Evolutionary conservation across 1,140 invertebrate species (phyloP), one percentile per base, ranked within the genome.

Genomic region (Hesperophylax magnus): DNA sequence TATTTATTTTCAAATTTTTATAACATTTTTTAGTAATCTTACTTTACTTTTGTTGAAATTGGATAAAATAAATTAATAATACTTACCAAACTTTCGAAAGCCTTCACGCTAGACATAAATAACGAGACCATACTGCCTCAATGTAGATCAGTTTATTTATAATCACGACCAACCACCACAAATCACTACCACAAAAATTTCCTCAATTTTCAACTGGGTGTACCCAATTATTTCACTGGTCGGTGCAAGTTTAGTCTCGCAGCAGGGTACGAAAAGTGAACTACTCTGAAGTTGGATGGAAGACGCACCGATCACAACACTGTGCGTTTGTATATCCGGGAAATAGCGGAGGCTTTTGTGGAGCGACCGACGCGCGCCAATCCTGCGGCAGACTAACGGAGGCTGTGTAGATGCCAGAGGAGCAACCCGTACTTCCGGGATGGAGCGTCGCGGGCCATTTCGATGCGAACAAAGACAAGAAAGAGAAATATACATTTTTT

Each of bases 371-470:
- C 76, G 60, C 39, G 60, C 27, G 76, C 76, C 61, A 78, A 78
- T 78, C 61, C 76, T 78, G 76, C 76, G 76, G 39, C 76, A 78
- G 76, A 78, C 76, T 78, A 53, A 65, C 61, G 76, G 76, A 78
- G 76, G 76, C 76, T 78, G 76, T 52, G 61, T 63, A 20, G 76
- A 63, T 52, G 60, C 20, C n/a, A 22, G 60, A 78, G 71, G 71
- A 56, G 52, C 71, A 52, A 15, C 18, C 52, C 6, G 14, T 2
- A 6, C 14, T 17, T 27, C 6, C 17, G n/a, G 71, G 53, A 22
- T 75, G 71, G 18, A 20, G 2, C 24, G 18, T 56, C 54, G 22
- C 8, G 15, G 0, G 54, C 22, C 71, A 75, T 75, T 75, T 47
- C 8, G 39, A 14, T 47, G 11, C 39, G 39, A 47, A 47, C 39